phyloP scores from a whole-genome alignment of 53 echinoderm and acorn worm genomes.

The Zoroaster sp. region DNA sequence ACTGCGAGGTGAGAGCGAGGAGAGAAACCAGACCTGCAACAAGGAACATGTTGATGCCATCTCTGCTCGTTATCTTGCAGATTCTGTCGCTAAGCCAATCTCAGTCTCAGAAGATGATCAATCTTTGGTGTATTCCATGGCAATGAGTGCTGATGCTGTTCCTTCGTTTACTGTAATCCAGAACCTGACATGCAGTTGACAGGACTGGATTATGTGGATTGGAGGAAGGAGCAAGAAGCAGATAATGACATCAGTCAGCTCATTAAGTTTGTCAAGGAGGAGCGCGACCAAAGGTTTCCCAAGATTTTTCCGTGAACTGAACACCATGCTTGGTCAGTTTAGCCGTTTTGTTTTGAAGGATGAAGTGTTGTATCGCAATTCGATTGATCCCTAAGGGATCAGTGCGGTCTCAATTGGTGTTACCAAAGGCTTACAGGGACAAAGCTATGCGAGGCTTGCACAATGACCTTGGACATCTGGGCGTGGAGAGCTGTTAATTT shows the following conservation, averaged over 20 bases:
- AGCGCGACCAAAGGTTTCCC: neutral
- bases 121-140: neutral
- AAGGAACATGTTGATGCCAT: constrained; percentile 24
- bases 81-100: neutral
- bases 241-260: constrained; percentile 20
- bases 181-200: neutral
- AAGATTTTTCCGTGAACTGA: neutral
- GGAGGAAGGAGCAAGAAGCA: constrained; percentile 14
- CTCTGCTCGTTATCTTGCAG: neutral
- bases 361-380: constrained; percentile 34
- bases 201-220: neutral
- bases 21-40: neutral
- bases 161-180: neutral
- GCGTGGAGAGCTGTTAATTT: constrained; percentile 25
- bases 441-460: constrained; percentile 45
- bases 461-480: constrained; percentile 47
- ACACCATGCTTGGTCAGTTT: constrained; percentile 12
- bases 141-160: neutral
- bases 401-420: constrained; percentile 9
- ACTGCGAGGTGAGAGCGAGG: neutral
- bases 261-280: neutral
- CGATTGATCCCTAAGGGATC: neutral
- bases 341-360: neutral
- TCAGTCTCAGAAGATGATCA: neutral
- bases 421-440: constrained; percentile 20